phyloP scores from a whole-genome alignment of 2,113 vertebrate species.

The Mesoclemmys tuberculata region DNA sequence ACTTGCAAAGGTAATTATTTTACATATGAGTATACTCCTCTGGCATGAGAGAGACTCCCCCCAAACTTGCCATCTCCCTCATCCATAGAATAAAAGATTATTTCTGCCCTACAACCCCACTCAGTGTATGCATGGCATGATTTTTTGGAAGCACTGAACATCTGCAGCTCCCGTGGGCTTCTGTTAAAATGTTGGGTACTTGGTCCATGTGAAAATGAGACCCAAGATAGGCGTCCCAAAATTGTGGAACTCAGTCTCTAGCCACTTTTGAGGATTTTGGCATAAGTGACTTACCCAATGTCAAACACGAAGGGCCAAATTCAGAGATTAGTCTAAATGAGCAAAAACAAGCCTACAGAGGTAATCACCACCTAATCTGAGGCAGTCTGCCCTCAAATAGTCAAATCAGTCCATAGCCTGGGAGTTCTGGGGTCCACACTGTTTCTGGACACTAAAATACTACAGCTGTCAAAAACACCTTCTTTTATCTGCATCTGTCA shows the following conservation, averaged over 20 bases:
- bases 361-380: neutral
- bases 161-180: neutral
- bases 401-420: neutral
- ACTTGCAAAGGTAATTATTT: neutral
- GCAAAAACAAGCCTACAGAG: rapidly evolving
- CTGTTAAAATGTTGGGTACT: neutral
- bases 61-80: no score
- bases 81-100: neutral
- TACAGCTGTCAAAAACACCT: neutral
- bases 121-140: neutral
- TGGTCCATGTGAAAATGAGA: neutral
- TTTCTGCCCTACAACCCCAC: neutral
- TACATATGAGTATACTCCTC: neutral
- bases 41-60: neutral
- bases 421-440: neutral
- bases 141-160: neutral
- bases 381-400: rapidly evolving
- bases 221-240: neutral
- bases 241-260: neutral
- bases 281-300: neutral
- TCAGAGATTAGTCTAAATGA: neutral
- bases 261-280: neutral
- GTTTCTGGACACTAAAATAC: neutral
- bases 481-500: neutral
- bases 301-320: neutral